Base-by-base conservation (phyloP, 2,113 vertebrate genomes). In the Calyptomena viridis region DNA sequence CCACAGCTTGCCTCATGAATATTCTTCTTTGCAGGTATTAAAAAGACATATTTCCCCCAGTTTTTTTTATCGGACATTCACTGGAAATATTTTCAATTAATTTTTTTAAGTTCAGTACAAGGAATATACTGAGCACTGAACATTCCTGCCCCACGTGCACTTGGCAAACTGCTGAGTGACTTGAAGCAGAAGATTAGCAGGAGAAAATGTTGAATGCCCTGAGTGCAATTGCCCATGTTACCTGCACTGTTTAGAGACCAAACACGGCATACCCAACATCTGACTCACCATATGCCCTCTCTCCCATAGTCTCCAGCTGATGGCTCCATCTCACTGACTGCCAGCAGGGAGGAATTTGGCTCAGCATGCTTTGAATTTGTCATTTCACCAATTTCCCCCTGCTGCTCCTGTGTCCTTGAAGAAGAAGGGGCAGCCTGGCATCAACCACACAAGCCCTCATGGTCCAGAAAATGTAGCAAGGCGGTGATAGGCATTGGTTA, bases 221-320 rank as follows among this genome's bases (percentile, higher is more conserved):
- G 3, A 75, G 85, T 69, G 82, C 79, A 88, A 83, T 92, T 62
- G 82, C 75, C 94, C 18, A 1, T 91, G 81, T 80, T 84, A 88
- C 83, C 94, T 84, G 83, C 9, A 2, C 53, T 93, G 90, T 86
- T 92, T 93, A 19, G 83, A 95, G 86, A 94, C 79, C 88, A 96
- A 96, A 96, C 71, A 93, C 1, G 0, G 22, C 49, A 21, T 60
- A 80, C 37, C 59, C 83, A 79, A 33, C 0, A 1, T 24, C 90
- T 95, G 94, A 95, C 63, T 93, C 90, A 90, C 53, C 6, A 2
- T 6, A 10, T 50, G 77, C 63, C 71, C 44, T 82, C 64, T 91
- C 74, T 73, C 81, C 71, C 85, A 75, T 63, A 8, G 8, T 33
- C 84, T 79, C 82, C 79, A 76, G 75, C 82, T 13, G 15, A 60